These are phyloP conservation scores for Limnephilus auricula DNA, from an alignment of 2,888 invertebrate genomes.

Conservation along the genomic window DNA sequence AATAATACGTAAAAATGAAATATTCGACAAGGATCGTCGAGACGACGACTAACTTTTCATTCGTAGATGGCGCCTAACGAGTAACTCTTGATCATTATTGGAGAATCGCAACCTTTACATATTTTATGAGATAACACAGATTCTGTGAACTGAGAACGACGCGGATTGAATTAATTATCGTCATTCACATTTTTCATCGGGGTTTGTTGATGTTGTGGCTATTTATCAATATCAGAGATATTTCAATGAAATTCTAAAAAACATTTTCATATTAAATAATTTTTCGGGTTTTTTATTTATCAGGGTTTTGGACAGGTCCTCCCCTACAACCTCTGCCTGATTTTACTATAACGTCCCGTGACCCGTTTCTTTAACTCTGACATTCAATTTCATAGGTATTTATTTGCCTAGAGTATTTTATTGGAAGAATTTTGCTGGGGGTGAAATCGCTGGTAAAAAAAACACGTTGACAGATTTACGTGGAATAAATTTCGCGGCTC, in stretches of 20 bases:
- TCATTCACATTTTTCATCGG: background rate
- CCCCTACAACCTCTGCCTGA: too few species aligned
- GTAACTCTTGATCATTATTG: too few species aligned
- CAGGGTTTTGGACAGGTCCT: too few species aligned
- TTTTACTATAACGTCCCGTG: background rate
- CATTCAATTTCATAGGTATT: background rate
- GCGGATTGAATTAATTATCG: background rate
- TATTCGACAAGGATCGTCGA: too few species aligned
- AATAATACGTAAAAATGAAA: too few species aligned
- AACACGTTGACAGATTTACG: constrained; percentile 2
- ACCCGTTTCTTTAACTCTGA: background rate
- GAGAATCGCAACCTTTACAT: too few species aligned
- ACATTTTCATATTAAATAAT: too few species aligned
- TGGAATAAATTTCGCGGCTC: constrained; percentile 8
- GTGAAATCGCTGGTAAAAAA: constrained; percentile 1
- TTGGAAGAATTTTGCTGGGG: background rate
- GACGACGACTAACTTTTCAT: too few species aligned
- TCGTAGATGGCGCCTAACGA: too few species aligned
- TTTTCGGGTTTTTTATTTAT: too few species aligned
- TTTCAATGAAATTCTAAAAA: too few species aligned
- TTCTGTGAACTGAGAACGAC: background rate
- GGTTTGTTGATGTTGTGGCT: background rate
- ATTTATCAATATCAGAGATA: too few species aligned
- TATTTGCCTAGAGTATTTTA: background rate
- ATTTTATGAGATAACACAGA: background rate